Evolutionary conservation across 2,888 invertebrate genomes (phyloP).

Genomic region (Chloromyia formosa): DNA sequence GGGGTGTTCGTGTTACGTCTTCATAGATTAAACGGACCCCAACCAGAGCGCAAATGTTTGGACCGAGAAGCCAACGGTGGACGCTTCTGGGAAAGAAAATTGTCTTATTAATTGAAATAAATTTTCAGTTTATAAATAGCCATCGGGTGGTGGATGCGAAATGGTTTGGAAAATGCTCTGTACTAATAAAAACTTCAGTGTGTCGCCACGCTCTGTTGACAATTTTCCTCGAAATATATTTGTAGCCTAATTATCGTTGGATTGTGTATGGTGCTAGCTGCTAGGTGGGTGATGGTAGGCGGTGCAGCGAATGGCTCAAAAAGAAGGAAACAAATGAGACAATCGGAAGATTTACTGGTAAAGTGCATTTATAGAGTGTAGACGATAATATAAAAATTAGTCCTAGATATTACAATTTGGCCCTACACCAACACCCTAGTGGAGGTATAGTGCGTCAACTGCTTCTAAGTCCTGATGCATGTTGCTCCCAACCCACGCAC

Average conservation of each 20-base stretch:
- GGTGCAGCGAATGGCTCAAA: too few relatives aligned
- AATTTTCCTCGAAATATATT: slow-evolving; percentile 24
- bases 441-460: too few relatives aligned
- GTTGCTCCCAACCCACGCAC: too few relatives aligned
- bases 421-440: too few relatives aligned
- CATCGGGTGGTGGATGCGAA: neutral
- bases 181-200: slow-evolving; percentile 16
- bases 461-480: too few relatives aligned
- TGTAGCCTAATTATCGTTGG: slow-evolving; percentile 18
- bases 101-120: slow-evolving; percentile 15
- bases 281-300: too few relatives aligned
- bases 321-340: too few relatives aligned
- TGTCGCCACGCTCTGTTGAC: slow-evolving; percentile 16
- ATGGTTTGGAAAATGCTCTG: neutral
- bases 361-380: too few relatives aligned
- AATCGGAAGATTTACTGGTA: too few relatives aligned
- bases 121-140: slow-evolving; percentile 18
- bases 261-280: slow-evolving; percentile 6
- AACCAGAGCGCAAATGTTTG: neutral
- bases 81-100: neutral
- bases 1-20: neutral
- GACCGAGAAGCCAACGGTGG: neutral
- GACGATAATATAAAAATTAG: too few relatives aligned
- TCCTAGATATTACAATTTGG: too few relatives aligned
- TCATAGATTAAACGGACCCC: neutral